Base-by-base conservation (phyloP, 2,888 invertebrate species). In the Dinocampus coccinellae region DNA sequence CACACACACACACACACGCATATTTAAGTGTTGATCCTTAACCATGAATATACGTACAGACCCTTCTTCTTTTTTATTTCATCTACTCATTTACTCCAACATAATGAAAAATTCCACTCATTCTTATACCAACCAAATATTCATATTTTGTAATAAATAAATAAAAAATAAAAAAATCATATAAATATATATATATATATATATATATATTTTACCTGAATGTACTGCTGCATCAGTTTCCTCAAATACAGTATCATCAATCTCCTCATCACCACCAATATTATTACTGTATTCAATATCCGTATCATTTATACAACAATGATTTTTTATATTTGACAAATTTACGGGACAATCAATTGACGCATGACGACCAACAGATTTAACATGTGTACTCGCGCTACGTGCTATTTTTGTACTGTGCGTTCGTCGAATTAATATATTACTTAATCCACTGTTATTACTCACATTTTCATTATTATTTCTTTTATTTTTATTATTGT, bases 381-480 rank as follows among this genome's bases (percentile, higher is more conserved):
- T 83, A 24, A 83, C 81, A 69, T 85, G 69, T 10, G 84, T 81
- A 70, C 84, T 84, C 80, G 92, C 92, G 79, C 92, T 93, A 72
- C 93, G 89, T 0, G 92, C 91, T 61, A 93, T 83, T 83, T 93
- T 93, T 1, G 93, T 93, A 77, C 93, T 93, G 80, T 93, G 92
- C 4, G 93, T 93, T 70, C 93, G 89, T 11, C 93, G 89, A 79
- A 93, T 93, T 78, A 93, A 76, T 69, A 83, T 77, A 76, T 84
- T 85, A 10, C 83, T 80, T 22, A 85, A 81, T 6, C 79, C 85
- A 22, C 83, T 90, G 86, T 77, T 90, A 88, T 73, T 89, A 20
- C 55, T 67, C 26, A 66, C 72, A 89, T 58, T 89, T 88, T 39
- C 88, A 86, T 81, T 87, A 88, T 81, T 89, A 89, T 84, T 89